These are phyloP conservation scores for Perizoma affinitatum DNA, from an alignment of 2,888 invertebrate species.

Conservation along the genomic window DNA sequence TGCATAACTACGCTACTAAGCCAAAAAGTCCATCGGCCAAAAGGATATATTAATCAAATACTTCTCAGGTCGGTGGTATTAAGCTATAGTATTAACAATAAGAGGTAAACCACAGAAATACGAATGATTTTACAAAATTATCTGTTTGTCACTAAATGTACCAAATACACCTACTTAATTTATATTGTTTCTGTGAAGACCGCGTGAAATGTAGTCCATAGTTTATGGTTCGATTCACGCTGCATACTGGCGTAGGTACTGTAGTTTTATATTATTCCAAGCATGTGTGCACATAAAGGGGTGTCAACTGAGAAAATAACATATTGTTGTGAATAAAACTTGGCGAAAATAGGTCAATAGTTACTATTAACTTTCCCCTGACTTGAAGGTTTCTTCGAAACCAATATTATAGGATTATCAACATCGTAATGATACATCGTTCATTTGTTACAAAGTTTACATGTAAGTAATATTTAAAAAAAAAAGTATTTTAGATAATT, in stretches of 20 bases:
- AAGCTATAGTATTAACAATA: too few relatives aligned
- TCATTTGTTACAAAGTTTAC: too few relatives aligned
- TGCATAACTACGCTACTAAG: too few relatives aligned
- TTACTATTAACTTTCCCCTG: slow-evolving; percentile 2
- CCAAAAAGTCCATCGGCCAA: too few relatives aligned
- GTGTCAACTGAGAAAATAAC: slow-evolving; percentile 39
- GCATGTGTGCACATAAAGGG: slow-evolving; percentile 29
- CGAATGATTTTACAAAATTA: neutral
- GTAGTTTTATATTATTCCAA: slow-evolving; percentile 6
- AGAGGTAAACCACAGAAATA: neutral
- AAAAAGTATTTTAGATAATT: too few relatives aligned
- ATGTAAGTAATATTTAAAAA: too few relatives aligned
- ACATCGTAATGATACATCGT: too few relatives aligned
- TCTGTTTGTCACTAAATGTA: slow-evolving; percentile 4
- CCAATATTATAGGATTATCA: neutral
- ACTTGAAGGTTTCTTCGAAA: neutral
- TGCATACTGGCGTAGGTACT: slow-evolving; percentile 37
- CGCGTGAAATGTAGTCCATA: slow-evolving; percentile 67
- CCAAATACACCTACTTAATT: slow-evolving; percentile 29
- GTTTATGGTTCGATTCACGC: slow-evolving; percentile 56
- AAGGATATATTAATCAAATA: too few relatives aligned
- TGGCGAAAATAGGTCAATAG: slow-evolving; percentile 6
- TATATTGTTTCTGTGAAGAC: slow-evolving; percentile 36
- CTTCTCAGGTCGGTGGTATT: too few relatives aligned
- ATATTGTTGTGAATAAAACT: slow-evolving; percentile 20